Evolutionary conservation across 2,888 invertebrate species (phyloP).

Genomic region (Hoplodrina ambigua): DNA sequence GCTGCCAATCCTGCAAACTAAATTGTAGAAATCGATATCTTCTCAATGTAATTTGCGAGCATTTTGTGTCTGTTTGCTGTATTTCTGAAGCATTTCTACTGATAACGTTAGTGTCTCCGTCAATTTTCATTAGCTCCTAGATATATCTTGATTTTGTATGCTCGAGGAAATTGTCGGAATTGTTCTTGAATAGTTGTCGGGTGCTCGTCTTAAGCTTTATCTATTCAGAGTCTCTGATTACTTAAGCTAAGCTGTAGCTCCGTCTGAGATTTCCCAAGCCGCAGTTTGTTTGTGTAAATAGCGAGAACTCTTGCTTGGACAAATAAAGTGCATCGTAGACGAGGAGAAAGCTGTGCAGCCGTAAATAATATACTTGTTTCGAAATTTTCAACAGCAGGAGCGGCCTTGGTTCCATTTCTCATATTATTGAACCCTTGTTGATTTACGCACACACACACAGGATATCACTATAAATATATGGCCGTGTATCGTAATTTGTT

Average conservation of each 20-base stretch:
- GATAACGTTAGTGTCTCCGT: background rate
- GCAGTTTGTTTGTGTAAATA: constrained; percentile 18
- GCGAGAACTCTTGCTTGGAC: constrained; percentile 21
- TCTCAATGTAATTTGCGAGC: constrained; percentile 27
- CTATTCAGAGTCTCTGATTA: constrained; percentile 34
- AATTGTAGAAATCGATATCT: constrained; percentile 28
- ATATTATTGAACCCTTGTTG: constrained; percentile 42
- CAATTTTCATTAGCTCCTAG: constrained; percentile 2
- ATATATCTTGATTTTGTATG: background rate
- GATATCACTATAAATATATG: constrained; percentile 33
- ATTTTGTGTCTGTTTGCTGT: constrained; percentile 20
- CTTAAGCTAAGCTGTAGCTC: constrained; percentile 35
- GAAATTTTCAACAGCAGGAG: background rate
- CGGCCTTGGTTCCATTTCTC: constrained; percentile 18
- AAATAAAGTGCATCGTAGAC: constrained; percentile 25
- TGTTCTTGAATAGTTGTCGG: constrained; percentile 12
- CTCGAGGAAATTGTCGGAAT: background rate
- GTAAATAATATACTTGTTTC: constrained; percentile 7
- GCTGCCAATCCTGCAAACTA: constrained; percentile 26
- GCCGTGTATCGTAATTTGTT: constrained; percentile 40
- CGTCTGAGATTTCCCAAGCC: constrained; percentile 19
- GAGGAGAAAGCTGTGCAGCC: constrained; percentile 11
- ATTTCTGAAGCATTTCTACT: constrained; percentile 1
- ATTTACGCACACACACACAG: constrained; percentile 24
- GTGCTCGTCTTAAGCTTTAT: constrained; percentile 15